Evolutionary conservation across 2,113 vertebrate species (phyloP).

Genomic region (Cynocephalus volans): DNA sequence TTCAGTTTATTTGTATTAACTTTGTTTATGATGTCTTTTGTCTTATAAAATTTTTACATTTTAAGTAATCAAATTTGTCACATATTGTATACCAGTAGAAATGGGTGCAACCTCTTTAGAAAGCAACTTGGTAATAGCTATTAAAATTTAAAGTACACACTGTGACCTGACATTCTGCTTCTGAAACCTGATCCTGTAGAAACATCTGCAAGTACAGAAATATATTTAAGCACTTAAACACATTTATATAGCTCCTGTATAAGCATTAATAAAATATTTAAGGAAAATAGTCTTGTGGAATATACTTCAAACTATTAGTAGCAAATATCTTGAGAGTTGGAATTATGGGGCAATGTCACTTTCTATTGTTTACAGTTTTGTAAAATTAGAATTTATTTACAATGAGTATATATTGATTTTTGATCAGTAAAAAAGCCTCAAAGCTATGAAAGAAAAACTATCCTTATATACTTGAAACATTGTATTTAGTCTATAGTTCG

Average conservation of each 20-base stretch:
- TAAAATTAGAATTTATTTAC: slow-evolving; percentile 15
- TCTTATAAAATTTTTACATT: slow-evolving; percentile 15
- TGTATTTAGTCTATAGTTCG: neutral
- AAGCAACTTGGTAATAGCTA: slow-evolving; percentile 36
- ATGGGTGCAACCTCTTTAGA: neutral
- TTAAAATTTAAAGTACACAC: slow-evolving; percentile 1
- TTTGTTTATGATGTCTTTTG: neutral
- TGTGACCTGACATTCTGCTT: neutral
- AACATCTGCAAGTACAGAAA: neutral
- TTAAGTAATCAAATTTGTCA: slow-evolving; percentile 24
- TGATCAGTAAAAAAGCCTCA: neutral
- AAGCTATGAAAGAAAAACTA: neutral
- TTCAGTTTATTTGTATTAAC: neutral
- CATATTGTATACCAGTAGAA: neutral
- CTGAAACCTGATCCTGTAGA: neutral
- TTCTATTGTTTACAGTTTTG: neutral
- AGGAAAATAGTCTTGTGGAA: neutral
- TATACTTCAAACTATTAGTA: neutral
- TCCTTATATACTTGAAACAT: neutral
- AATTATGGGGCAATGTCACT: neutral
- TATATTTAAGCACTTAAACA: neutral
- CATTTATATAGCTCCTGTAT: neutral
- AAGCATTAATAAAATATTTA: neutral
- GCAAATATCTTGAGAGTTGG: neutral
- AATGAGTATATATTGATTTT: slow-evolving; percentile 10